Evolutionary conservation across 2,113 vertebrate genomes (phyloP), one percentile per base, ranked within the genome.

Genomic region (Cricetomys ansorgei): DNA sequence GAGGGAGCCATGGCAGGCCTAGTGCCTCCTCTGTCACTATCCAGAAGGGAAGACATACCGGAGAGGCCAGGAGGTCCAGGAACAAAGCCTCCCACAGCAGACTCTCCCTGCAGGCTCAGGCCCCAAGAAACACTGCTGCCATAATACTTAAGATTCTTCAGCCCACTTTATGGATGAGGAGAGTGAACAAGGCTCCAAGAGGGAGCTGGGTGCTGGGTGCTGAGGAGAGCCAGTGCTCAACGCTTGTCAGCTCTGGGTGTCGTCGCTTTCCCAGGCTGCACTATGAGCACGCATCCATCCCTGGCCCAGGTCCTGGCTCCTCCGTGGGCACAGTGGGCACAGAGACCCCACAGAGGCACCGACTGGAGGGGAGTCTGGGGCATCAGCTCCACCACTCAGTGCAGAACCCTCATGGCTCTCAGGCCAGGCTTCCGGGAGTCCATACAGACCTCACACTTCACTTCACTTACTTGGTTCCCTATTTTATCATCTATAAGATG

Each of bases 201-300:
- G 48, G 16, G 7, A 9, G 15, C 17, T 53, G 23, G 11, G 69
- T 16, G 5, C 45, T 40, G 73, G 59, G 89, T 34, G n/a, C 64
- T 77, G 31, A 34, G 25, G 27, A 34, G 2, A 59, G 59, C 7
- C 13, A 29, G 23, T 5, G 12, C 27, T 64, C 76, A 48, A 0
- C 25, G 45, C 25, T 5, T 10, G 23, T 27, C 48, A 57, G 5
- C 57, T n/a, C 37, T 4, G 6, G 27, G 4, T 75, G 59, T 48
- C 15, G 19, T 8, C 62, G 37, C 23, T 43, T 12, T 64, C 53
- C 62, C 55, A 73, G 53, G 6, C 4, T 15, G 57, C 50, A 16
- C 25, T 0, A 0, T 45, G 27, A 65, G 45, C 43, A 57, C 1
- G 31, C 37, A 72, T n/a, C 3, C 12, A 53, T 93, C 21, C 25